Evolutionary conservation across 2,888 invertebrate species (phyloP).

Genomic region (Sarcophaga carnaria): DNA sequence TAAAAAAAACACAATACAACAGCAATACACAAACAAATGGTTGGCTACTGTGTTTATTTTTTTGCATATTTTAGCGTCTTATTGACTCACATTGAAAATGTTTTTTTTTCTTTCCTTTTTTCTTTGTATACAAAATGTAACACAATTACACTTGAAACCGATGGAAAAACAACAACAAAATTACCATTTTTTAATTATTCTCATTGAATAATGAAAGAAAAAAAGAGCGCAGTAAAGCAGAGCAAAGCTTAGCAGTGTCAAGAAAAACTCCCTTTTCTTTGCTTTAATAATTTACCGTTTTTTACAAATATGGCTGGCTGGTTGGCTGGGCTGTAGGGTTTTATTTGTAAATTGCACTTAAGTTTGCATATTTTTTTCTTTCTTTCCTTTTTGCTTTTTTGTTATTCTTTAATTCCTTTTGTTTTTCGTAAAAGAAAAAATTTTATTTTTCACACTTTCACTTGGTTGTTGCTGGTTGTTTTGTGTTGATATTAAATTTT

Average conservation of each 20-base stretch:
- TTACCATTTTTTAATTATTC: background rate
- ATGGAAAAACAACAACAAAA: background rate
- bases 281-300: conserved; percentile 9
- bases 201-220: too few relatives aligned
- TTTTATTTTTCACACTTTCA: conserved; percentile 61
- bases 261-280: background rate
- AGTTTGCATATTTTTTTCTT: conserved; percentile 12
- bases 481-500: background rate
- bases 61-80: background rate
- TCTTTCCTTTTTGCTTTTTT: background rate
- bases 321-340: background rate
- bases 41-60: conserved; percentile 19
- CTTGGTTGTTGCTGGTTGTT: conserved; percentile 25
- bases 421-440: background rate
- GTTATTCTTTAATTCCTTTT: conserved; percentile 10
- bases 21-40: conserved; percentile 2
- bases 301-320: background rate
- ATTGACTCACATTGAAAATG: background rate
- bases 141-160: background rate
- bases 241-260: too few relatives aligned
- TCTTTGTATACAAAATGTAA: background rate
- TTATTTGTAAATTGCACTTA: background rate
- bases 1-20: background rate
- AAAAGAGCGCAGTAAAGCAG: too few relatives aligned
- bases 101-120: background rate